These are phyloP conservation scores for Enteromius treurensis DNA, from an alignment of 2,797 vertebrate genomes.

Conservation along the genomic window DNA sequence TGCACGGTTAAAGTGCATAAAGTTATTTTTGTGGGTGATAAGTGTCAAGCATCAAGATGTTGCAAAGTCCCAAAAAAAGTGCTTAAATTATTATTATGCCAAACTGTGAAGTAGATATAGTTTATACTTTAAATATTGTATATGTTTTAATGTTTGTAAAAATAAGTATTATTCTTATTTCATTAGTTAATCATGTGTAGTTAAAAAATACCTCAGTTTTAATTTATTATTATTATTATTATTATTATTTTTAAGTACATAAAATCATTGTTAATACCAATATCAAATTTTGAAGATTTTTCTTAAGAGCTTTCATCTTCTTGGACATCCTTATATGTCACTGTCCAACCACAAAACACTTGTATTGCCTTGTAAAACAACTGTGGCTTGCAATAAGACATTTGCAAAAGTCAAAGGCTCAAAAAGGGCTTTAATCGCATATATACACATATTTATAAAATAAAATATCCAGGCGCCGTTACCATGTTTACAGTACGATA, in stretches of 20 bases:
- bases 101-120: too few species aligned
- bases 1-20: too few species aligned
- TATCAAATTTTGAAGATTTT: not conserved
- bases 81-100: too few species aligned
- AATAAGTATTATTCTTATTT: not conserved
- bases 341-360: not conserved
- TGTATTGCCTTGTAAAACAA: not conserved
- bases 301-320: not conserved
- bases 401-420: constrained; percentile 37
- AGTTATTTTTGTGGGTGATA: too few species aligned
- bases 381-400: not conserved
- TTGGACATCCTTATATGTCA: not conserved
- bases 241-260: not conserved
- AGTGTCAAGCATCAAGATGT: too few species aligned
- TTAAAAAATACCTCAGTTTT: too few species aligned
- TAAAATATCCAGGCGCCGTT: constrained; percentile 31
- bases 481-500: constrained; percentile 40
- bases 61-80: too few species aligned
- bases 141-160: not conserved
- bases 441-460: constrained; percentile 63
- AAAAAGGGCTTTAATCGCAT: constrained; percentile 68
- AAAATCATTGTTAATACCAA: not conserved
- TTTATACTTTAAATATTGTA: not conserved
- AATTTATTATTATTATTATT: too few species aligned
- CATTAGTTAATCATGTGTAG: not conserved